These are phyloP conservation scores for Eucriotettix oculatus DNA, from an alignment of 2,888 invertebrate species.

Conservation along the genomic window DNA sequence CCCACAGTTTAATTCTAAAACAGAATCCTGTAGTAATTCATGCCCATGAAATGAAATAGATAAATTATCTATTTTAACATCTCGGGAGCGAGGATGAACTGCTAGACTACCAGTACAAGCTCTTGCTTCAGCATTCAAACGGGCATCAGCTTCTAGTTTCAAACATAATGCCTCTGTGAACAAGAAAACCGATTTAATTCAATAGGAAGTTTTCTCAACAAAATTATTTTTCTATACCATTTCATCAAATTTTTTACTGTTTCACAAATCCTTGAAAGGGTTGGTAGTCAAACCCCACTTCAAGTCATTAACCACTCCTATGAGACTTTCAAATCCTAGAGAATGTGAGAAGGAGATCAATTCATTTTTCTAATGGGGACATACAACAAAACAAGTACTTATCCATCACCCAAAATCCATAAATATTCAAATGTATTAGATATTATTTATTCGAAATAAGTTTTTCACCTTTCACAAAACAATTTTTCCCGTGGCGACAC, in stretches of 20 bases:
- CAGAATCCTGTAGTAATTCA: slow-evolving; percentile 89
- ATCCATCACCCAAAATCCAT: too few species aligned
- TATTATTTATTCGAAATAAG: too few species aligned
- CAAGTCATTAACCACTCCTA: too few species aligned
- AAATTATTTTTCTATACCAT: not conserved
- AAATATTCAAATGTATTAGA: too few species aligned
- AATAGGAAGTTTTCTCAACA: not conserved
- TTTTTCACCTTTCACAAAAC: too few species aligned
- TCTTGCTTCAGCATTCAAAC: slow-evolving; percentile 82
- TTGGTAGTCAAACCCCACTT: too few species aligned
- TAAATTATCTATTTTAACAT: slow-evolving; percentile 90
- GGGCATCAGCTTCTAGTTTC: slow-evolving; percentile 78
- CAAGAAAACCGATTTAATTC: not conserved
- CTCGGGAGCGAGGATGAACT: slow-evolving; percentile 88
- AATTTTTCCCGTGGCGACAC: too few species aligned
- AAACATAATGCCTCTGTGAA: slow-evolving; percentile 61
- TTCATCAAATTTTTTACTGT: not conserved
- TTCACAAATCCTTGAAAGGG: too few species aligned
- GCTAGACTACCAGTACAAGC: slow-evolving; percentile 90
- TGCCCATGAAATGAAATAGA: slow-evolving; percentile 96
- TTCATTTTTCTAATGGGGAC: too few species aligned
- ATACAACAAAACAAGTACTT: too few species aligned
- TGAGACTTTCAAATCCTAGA: too few species aligned
- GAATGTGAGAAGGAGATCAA: too few species aligned
- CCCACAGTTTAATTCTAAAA: slow-evolving; percentile 93